phyloP scores from a whole-genome alignment of 2,113 vertebrate species.

The Antechinus stuartii region DNA sequence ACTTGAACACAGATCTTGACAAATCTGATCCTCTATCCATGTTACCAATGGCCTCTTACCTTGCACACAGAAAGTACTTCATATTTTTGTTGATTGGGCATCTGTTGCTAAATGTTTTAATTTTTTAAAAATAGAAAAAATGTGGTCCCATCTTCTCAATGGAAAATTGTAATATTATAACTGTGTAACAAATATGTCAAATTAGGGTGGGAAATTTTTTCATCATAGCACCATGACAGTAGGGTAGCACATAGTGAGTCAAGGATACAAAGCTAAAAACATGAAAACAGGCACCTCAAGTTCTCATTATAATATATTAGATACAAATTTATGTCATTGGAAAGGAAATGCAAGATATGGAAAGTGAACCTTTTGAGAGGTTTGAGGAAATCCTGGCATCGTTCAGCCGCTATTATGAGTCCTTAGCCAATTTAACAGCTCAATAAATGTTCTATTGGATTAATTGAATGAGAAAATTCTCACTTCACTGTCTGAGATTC shows the following conservation, averaged over 20 bases:
- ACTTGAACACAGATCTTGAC: not conserved
- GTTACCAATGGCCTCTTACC: not conserved
- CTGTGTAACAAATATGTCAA: not conserved
- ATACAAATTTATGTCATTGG: not conserved
- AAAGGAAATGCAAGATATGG: not conserved
- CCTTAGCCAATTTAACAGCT: not conserved
- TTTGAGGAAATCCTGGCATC: not conserved
- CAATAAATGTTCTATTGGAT: not conserved
- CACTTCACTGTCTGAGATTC: not conserved
- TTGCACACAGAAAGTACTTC: not conserved
- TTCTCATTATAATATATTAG: not conserved
- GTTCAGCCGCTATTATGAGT: not conserved
- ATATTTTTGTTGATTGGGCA: not conserved
- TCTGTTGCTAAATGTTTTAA: not conserved
- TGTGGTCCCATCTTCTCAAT: not conserved
- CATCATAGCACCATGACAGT: not conserved
- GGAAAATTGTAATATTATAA: not conserved
- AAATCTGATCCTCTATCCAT: not conserved
- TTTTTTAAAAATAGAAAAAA: not conserved
- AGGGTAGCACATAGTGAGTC: not conserved
- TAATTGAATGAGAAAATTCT: constrained; percentile 1
- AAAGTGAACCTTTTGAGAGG: not conserved
- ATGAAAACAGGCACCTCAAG: not conserved
- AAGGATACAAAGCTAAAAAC: not conserved
- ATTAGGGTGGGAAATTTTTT: not conserved